Conservation (phyloP, 2,113 vertebrate species). For the Eonycteris spelaea region DNA sequence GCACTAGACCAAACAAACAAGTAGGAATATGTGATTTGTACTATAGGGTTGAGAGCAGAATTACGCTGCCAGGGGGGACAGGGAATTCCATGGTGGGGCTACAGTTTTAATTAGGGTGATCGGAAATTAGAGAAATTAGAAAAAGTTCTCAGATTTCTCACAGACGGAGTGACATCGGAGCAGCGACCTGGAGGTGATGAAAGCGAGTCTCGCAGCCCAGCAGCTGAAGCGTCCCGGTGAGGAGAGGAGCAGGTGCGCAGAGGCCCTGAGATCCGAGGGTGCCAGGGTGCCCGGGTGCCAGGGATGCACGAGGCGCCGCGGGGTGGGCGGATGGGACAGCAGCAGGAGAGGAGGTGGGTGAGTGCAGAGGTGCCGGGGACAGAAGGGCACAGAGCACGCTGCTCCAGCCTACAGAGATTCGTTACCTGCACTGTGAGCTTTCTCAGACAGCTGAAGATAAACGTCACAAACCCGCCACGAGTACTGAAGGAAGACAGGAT, state of each 20-base stretch:
- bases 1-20: neutral
- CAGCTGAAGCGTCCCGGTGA: neutral
- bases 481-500: neutral
- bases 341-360: neutral
- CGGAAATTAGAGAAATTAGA: neutral
- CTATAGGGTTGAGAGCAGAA: neutral
- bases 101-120: neutral
- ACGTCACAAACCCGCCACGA: neutral
- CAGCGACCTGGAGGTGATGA: neutral
- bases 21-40: neutral
- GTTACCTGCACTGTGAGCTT: neutral
- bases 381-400: neutral
- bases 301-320: accelerated
- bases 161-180: neutral
- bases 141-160: neutral
- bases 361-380: accelerated
- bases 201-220: neutral
- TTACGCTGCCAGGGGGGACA: neutral
- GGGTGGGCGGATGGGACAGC: too few relatives aligned
- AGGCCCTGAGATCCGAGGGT: neutral
- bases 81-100: neutral
- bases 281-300: too few relatives aligned
- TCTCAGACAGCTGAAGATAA: neutral
- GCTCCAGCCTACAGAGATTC: neutral
- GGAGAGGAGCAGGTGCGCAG: neutral